Evolutionary conservation across 37 sponge, comb jelly and placozoan genomes (phyloP), one percentile per base, ranked within the genome.

Genomic region (Beroe forskalii): DNA sequence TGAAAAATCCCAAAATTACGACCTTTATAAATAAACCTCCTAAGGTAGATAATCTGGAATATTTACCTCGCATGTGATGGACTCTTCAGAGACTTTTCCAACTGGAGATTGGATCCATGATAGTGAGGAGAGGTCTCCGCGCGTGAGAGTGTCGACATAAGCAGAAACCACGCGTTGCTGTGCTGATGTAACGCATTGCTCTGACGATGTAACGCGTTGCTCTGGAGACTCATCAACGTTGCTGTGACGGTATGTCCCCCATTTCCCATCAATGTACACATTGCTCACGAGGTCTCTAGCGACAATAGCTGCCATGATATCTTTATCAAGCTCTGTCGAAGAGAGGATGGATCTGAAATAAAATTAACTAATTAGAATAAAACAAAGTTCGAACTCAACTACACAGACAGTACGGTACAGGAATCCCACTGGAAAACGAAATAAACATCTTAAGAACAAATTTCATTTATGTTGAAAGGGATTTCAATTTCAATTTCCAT

Each of bases 91-190:
- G 12, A 19, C 27, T 20, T 14, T 39, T 1, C 24, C 9, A 3
- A 9, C 86, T 33, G 86, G 86, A 6, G 86, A 32, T 27, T 80
- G 86, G 17, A 90, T 66, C 90, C 90, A 90, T 14, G 67, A 64
- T 22, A 90, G 25, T 9, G 90, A 90, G 24, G 90, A 90, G 64
- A 90, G 61, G 28, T 90, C 90, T 30, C 90, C 90, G 1, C 90
- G 62, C 1, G 90, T 90, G 12, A 90, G 12, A 12, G 67, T 64
- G 30, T 90, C 67, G 1, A 90, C 90, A 64, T 90, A 90, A 12
- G 90, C 90, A 32, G 61, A 61, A 20, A 14, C 20, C 55, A 48
- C 55, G 55, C 55, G 55, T n/a, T n/a, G n/a, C n/a, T n/a, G n/a
- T 28, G 66, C 14, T 43, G 86, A 44, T 17, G 86, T 80, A 20